Conservation (phyloP, 2,113 vertebrate genomes). For the Hassar affinis region DNA sequence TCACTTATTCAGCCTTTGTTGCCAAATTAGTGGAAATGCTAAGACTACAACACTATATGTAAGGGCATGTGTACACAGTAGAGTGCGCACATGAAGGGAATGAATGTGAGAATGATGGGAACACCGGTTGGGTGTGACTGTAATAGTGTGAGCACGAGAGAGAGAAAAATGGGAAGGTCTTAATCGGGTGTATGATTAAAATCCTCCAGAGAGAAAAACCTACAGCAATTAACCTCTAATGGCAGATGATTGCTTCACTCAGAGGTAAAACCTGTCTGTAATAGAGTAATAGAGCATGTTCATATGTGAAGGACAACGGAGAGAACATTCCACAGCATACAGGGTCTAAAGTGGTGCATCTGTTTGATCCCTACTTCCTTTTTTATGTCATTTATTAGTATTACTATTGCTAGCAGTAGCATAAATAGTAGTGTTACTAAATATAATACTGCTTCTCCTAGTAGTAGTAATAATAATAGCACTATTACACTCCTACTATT, state of each 20-base stretch:
- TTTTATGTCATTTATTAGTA: background rate
- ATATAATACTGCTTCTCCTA: no score
- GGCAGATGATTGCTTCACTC: background rate
- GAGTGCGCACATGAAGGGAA: no score
- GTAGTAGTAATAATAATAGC: no score
- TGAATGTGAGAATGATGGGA: background rate
- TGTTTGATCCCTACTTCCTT: background rate
- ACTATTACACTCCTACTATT: no score
- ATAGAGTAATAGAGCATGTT: background rate
- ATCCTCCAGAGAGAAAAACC: conserved; percentile 5
- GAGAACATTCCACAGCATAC: background rate
- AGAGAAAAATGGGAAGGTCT: background rate
- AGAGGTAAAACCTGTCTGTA: background rate
- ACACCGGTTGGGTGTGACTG: no score
- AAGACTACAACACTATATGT: background rate
- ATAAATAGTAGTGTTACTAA: background rate
- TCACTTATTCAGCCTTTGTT: background rate
- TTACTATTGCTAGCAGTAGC: background rate
- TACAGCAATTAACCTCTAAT: conserved; percentile 10
- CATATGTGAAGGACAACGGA: background rate
- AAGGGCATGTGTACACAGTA: no score
- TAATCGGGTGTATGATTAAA: conserved; percentile 30
- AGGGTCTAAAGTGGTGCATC: background rate
- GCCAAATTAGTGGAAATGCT: background rate
- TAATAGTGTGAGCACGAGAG: background rate